Percentiles rank a stretch among this genome's conserved stretches.
phyloP scores from a whole-genome alignment of 1,140 invertebrate genomes.

The Phortica variegata region DNA sequence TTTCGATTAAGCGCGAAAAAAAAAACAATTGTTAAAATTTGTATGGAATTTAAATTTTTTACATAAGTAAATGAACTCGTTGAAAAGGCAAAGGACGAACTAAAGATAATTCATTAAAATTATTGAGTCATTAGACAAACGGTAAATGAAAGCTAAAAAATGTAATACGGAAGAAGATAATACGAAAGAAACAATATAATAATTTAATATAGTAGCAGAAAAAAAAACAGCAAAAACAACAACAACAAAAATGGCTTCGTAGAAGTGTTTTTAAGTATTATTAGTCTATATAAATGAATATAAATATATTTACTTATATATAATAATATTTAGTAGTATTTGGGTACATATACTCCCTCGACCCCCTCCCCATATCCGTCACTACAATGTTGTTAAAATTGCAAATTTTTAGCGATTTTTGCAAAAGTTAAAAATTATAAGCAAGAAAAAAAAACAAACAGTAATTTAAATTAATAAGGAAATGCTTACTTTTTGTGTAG shows the following conservation, averaged over 20 bases:
- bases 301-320: constrained; percentile 8
- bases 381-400: background rate
- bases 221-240: too few species aligned
- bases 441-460: background rate
- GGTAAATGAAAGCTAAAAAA: constrained; percentile 18
- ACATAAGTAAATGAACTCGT: too few species aligned
- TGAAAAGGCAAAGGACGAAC: constrained; percentile 7
- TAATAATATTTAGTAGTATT: constrained; percentile 3
- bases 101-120: too few species aligned
- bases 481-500: background rate
- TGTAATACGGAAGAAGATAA: constrained; percentile 26
- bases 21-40: constrained; percentile 18
- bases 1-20: constrained; percentile 1
- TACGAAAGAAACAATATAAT: constrained; percentile 17
- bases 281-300: constrained; percentile 26
- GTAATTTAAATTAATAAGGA: constrained; percentile 1
- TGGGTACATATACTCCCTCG: constrained; percentile 3
- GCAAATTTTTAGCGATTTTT: too few species aligned
- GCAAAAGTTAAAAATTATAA: constrained; percentile 7
- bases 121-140: constrained; percentile 10
- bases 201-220: constrained; percentile 20
- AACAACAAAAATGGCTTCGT: constrained; percentile 53
- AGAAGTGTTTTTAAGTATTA: constrained; percentile 55
- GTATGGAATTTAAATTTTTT: constrained; percentile 48
- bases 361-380: constrained; percentile 1